Percentiles rank a stretch among this genome's conserved stretches.
These are phyloP conservation scores for Clytia hemisphaerica DNA, from an alignment of 30 jellyfish, hydroid and myxozoan species.

Conservation along the genomic window DNA sequence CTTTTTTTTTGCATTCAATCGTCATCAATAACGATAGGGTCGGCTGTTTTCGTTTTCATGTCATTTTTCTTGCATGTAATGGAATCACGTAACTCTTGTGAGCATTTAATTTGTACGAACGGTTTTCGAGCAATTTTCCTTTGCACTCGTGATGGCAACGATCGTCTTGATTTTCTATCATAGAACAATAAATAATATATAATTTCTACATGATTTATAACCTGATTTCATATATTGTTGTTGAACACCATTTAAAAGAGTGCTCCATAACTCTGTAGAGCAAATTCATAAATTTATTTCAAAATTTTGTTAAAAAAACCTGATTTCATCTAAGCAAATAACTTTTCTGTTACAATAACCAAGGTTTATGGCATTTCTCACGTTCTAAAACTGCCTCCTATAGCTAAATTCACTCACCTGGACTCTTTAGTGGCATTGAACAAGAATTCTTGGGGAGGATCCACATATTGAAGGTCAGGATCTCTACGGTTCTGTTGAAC, in stretches of 20 bases:
- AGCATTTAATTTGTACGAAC: constrained; percentile 85
- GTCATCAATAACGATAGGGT: constrained; percentile 40
- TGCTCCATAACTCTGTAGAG: no score
- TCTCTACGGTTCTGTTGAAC: constrained; percentile 55
- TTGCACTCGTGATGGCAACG: constrained; percentile 88
- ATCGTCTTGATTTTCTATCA: constrained; percentile 91
- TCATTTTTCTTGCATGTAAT: constrained; percentile 68
- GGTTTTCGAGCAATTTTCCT: constrained; percentile 95
- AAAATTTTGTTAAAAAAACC: no score
- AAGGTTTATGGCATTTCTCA: no score
- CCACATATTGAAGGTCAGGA: constrained; percentile 86
- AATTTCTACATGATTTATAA: background rate
- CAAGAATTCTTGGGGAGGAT: constrained; percentile 95
- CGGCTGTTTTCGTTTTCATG: constrained; percentile 22
- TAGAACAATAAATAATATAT: background rate
- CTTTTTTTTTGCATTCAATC: no score
- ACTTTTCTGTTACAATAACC: no score
- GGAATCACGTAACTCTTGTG: constrained; percentile 89
- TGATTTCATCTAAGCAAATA: no score
- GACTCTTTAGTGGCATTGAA: constrained; percentile 81
- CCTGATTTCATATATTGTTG: no score
- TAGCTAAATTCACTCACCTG: constrained; percentile 32
- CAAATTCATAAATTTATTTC: no score
- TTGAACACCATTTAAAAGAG: no score
- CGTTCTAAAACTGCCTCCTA: no score